phyloP scores from a whole-genome alignment of 2,797 vertebrate genomes.

The Crenuchus spilurus region DNA sequence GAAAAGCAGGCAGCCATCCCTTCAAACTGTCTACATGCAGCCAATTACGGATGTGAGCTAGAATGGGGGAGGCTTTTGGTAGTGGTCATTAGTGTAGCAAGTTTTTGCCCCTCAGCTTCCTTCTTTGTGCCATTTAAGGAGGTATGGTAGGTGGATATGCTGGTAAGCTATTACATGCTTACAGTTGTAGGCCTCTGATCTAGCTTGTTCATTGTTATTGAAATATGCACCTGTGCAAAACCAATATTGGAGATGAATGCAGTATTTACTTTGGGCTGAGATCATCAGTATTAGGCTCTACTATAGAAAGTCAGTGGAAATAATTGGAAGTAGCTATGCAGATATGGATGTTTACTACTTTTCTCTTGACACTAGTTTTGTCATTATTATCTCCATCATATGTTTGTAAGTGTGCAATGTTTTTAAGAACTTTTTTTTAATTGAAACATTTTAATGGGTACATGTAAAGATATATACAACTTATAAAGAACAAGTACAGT shows the following conservation, averaged over 20 bases:
- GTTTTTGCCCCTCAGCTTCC: constrained; percentile 5
- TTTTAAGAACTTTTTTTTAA: background rate
- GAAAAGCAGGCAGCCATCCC: background rate
- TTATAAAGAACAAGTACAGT: background rate
- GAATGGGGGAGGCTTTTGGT: constrained; percentile 22
- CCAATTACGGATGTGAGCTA: background rate
- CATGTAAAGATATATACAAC: too few species aligned
- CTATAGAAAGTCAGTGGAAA: background rate
- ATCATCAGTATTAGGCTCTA: too few species aligned
- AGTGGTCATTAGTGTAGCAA: constrained; percentile 8
- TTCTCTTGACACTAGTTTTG: too few species aligned
- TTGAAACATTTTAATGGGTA: background rate
- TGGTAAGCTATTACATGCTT: background rate
- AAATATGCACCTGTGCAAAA: too few species aligned
- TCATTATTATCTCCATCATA: too few species aligned
- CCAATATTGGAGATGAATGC: too few species aligned
- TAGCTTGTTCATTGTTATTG: too few species aligned
- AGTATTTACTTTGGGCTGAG: too few species aligned
- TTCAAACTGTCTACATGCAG: constrained; percentile 11
- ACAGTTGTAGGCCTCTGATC: background rate
- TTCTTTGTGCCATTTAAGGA: constrained; percentile 12
- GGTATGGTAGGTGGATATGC: background rate
- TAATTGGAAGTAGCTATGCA: background rate
- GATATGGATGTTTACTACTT: too few species aligned
- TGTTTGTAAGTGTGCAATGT: background rate